Evolutionary conservation across 2,797 vertebrate species (phyloP).

Genomic region (Crypturellus tataupa): DNA sequence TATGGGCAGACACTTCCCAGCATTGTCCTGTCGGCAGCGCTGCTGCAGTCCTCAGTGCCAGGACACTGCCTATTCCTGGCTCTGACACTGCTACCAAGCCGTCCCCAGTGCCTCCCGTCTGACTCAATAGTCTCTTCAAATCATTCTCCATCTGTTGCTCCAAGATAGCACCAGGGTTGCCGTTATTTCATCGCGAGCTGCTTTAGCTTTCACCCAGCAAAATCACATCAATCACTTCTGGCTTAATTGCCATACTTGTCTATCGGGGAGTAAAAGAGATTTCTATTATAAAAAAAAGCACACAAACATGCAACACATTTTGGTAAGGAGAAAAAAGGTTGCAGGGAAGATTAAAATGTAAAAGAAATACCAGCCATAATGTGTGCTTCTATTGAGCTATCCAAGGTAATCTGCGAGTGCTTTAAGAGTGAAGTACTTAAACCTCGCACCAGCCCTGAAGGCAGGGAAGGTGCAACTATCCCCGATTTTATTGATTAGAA

Average conservation of each 20-base stretch:
- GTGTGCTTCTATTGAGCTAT: background rate
- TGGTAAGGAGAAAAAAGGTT: background rate
- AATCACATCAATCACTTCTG: constrained; percentile 60
- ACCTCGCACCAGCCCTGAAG: background rate
- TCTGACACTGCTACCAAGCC: constrained; percentile 30
- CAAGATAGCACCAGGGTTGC: constrained; percentile 51
- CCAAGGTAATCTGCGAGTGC: background rate
- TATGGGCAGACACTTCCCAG: background rate
- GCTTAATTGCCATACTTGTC: constrained; percentile 42
- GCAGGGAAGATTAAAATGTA: background rate
- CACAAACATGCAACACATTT: background rate
- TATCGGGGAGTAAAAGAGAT: constrained; percentile 39
- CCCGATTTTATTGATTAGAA: background rate
- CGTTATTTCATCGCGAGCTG: constrained; percentile 37
- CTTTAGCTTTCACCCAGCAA: constrained; percentile 53
- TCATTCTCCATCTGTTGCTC: constrained; percentile 57
- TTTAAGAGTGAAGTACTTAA: constrained; percentile 3
- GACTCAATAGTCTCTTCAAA: constrained; percentile 43
- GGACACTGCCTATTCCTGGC: background rate
- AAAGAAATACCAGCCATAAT: background rate
- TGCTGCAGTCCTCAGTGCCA: fast-evolving
- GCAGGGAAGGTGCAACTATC: background rate
- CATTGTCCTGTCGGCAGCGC: no score
- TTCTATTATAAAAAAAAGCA: background rate
- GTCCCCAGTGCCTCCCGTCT: background rate